Evolutionary conservation across 2,113 vertebrate species (phyloP), one percentile per base, ranked within the genome.

Genomic region (Xenopus borealis): DNA sequence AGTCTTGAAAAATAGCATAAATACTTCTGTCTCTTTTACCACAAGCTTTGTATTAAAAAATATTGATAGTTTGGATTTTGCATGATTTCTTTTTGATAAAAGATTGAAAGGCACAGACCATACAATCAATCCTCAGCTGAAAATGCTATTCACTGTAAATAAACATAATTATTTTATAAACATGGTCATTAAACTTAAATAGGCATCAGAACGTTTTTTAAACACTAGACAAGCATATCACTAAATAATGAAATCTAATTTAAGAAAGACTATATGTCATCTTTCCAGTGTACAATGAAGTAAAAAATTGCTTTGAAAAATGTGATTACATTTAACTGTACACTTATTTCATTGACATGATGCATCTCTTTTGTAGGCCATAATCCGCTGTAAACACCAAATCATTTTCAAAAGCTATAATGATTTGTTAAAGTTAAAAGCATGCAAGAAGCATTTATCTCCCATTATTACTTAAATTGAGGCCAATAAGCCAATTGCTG

Each of bases 171-270:
- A 65, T 30, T 66, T 72, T 65, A 63, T 16, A 27, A 66, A 46
- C 33, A 73, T 58, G 33, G 14, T 18, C 5, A 27, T 67, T 61
- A 66, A 30, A 58, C 40, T 58, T 7, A 17, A 68, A 74, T 5
- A 67, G 44, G 53, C 63, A 47, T 61, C 55, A 67, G 57, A 74
- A 57, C 30, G 67, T 74, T 66, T 74, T 66, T 19, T 10, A 20
- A 73, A 55, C 20, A 66, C 67, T 66, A 59, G 72, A 46, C 52
- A 74, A 58, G 16, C 72, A 67, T 46, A 74, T 74, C 72, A 74
- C 52, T 66, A 66, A 67, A 66, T 18, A 67, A 62, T 30, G n/a
- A 20, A 47, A 73, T 63, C 46, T 67, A 12, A 66, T 67, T 27
- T 74, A 10, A 13, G 7, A 8, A 59, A 59, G 72, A 67, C 59